Percentiles rank a stretch among this genome's conserved stretches.
These are phyloP conservation scores for Pterocles orientalis DNA, from an alignment of 2,113 vertebrate genomes.

Conservation along the genomic window DNA sequence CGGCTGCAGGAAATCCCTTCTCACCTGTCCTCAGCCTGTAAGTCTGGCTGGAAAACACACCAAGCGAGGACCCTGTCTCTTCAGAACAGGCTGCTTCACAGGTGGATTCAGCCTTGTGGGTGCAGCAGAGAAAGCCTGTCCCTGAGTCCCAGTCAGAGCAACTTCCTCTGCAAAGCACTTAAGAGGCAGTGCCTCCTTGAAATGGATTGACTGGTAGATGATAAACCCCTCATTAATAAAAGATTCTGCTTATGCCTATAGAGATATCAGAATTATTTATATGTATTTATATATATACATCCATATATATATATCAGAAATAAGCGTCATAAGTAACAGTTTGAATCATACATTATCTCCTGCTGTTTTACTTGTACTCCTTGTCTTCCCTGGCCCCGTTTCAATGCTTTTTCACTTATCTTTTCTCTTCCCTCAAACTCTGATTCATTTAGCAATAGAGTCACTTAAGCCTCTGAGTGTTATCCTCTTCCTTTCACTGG, in stretches of 20 bases:
- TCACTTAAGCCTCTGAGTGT: background rate
- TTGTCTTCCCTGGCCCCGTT: background rate
- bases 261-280: background rate
- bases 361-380: background rate
- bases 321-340: background rate
- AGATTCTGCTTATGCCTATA: background rate
- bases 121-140: background rate
- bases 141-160: accelerated
- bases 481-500: conserved; percentile 33
- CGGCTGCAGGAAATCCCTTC: background rate
- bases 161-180: accelerated
- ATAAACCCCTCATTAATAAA: background rate
- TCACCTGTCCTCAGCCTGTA: background rate
- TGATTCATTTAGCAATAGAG: conserved; percentile 8
- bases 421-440: conserved; percentile 13
- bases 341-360: background rate
- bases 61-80: background rate
- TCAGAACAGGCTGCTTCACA: background rate
- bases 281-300: background rate
- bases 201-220: background rate
- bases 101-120: accelerated
- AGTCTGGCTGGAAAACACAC: background rate
- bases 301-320: background rate
- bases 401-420: background rate
- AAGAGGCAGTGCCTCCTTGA: accelerated